phyloP scores from a whole-genome alignment of 1,140 invertebrate genomes.

The Leucophenga varia region DNA sequence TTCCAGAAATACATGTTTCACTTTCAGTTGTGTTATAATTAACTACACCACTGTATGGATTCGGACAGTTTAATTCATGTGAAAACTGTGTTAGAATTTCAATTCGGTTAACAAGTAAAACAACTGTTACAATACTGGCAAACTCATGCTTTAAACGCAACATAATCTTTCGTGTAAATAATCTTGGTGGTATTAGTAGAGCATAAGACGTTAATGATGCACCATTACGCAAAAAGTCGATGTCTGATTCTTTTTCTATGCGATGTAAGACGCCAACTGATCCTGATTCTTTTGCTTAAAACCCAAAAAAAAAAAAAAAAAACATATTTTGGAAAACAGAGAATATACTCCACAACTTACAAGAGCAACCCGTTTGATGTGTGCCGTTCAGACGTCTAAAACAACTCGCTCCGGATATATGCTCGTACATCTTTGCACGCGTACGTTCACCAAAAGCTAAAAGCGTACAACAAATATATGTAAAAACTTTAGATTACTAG shows the following conservation, averaged over 20 bases:
- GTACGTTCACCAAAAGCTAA: no score
- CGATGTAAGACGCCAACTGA: constrained; percentile 81
- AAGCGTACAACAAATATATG: no score
- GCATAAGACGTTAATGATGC: constrained; percentile 70
- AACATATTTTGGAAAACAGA: no score
- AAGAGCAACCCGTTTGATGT: constrained; percentile 87
- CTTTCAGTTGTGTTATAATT: constrained; percentile 20
- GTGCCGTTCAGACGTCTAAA: constrained; percentile 85
- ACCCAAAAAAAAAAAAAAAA: no score
- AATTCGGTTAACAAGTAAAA: constrained; percentile 58
- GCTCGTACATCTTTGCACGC: constrained; percentile 76
- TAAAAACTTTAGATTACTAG: no score
- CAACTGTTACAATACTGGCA: constrained; percentile 57
- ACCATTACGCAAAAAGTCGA: constrained; percentile 69
- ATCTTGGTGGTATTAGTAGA: constrained; percentile 63
- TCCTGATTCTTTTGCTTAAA: constrained; percentile 65
- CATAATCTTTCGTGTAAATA: constrained; percentile 62
- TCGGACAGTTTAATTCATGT: constrained; percentile 79
- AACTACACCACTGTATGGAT: constrained; percentile 65
- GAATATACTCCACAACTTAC: no score
- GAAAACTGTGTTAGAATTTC: constrained; percentile 57
- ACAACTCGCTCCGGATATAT: constrained; percentile 72
- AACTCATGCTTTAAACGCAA: constrained; percentile 55
- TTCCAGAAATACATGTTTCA: constrained; percentile 48
- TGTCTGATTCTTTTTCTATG: constrained; percentile 63